phyloP scores from a whole-genome alignment of 2,888 invertebrate species.

The Tuberolachnus salignus region DNA sequence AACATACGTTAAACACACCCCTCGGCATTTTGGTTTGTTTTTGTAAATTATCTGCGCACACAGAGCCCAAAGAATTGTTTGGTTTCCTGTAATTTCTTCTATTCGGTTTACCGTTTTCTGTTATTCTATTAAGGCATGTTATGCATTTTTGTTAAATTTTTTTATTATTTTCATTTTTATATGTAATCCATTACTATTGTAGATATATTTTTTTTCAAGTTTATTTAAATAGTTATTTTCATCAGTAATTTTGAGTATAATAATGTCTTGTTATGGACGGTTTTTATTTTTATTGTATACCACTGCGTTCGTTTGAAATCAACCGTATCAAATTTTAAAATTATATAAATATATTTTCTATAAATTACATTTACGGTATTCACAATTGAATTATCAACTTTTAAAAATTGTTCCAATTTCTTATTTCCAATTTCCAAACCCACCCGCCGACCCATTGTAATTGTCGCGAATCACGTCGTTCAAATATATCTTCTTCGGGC shows the following conservation, averaged over 20 bases:
- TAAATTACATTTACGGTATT: too few relatives aligned
- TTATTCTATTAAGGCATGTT: too few relatives aligned
- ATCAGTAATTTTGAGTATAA: slow-evolving; percentile 41
- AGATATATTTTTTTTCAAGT: slow-evolving; percentile 21
- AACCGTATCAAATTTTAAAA: neutral
- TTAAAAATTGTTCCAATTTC: too few relatives aligned
- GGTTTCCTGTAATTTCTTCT: slow-evolving; percentile 16
- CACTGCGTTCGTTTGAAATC: neutral
- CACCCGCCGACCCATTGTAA: too few relatives aligned
- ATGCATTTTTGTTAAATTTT: slow-evolving; percentile 28
- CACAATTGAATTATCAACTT: too few relatives aligned
- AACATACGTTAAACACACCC: too few relatives aligned
- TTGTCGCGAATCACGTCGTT: too few relatives aligned
- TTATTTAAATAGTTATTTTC: slow-evolving; percentile 20
- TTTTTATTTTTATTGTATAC: slow-evolving; percentile 1
- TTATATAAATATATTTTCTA: neutral
- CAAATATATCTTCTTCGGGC: too few relatives aligned
- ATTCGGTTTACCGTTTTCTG: neutral
- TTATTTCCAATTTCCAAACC: too few relatives aligned
- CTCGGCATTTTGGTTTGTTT: too few relatives aligned
- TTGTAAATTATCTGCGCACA: too few relatives aligned
- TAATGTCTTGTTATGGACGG: slow-evolving; percentile 34
- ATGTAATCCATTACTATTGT: slow-evolving; percentile 21
- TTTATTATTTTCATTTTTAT: slow-evolving; percentile 15
- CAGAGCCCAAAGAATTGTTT: slow-evolving; percentile 62